Evolutionary conservation across 2,888 invertebrate species (phyloP), one percentile per base, ranked within the genome.

Genomic region (Homarus gammarus): DNA sequence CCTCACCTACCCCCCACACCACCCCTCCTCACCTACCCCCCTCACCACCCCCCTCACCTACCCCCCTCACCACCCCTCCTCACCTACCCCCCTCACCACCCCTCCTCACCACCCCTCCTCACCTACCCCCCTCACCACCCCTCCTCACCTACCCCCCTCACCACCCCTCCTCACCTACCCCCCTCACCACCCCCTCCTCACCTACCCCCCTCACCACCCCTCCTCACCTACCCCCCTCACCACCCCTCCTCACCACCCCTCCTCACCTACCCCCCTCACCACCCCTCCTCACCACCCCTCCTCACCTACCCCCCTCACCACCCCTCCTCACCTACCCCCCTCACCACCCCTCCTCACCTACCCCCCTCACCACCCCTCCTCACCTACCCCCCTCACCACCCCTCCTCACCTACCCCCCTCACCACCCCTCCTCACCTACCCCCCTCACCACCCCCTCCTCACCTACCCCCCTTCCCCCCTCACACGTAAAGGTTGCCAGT

Each of bases 151-250:
- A n/a, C n/a, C n/a, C n/a, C n/a, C n/a, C n/a, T n/a, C 27, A 15
- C n/a, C 72, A 22, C 38, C 27, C 36, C 27, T 38, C 38, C 73
- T 73, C 73, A n/a, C 38, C 73, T 73, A 22, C 38, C 73, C 27
- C 70, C 31, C 70, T 70, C 70, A 27, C 70, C 31, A 31, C 70
- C 31, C 70, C 31, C n/a, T 31, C 31, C 70, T 70, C 70, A 3
- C n/a, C n/a, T n/a, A n/a, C n/a, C n/a, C n/a, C n/a, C n/a, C n/a
- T n/a, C 27, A 15, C n/a, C 72, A 22, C 38, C 27, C 36, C 27
- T 38, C 38, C 73, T 73, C 73, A n/a, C 38, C 73, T 73, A 22
- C 38, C 73, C 27, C 70, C 31, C 70, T 70, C 70, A 27, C 70
- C 31, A 31, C 70, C 31, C 70, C 31, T 31, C 31, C 70, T 70